Percentiles rank a stretch among this genome's conserved stretches.
Conservation (phyloP, 2,888 invertebrate genomes). For the Dorcus parallelipipedus region DNA sequence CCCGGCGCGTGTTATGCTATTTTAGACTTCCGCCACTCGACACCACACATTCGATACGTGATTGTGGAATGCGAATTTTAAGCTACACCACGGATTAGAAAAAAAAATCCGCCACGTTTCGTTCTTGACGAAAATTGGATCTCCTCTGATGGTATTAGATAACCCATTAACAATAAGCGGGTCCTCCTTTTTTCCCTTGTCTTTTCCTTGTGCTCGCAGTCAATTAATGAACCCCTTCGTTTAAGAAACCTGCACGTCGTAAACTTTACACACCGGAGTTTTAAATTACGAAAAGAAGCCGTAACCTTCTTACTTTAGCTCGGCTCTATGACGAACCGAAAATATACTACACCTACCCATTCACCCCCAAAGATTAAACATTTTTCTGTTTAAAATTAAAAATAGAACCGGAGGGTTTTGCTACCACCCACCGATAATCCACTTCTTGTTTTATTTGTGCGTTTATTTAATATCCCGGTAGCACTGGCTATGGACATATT, state of each 20-base stretch:
- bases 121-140: too few species aligned
- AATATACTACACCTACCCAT: slow-evolving; percentile 6
- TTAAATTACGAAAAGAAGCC: slow-evolving; percentile 25
- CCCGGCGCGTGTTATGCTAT: slow-evolving; percentile 32
- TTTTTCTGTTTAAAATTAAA: too few species aligned
- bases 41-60: slow-evolving; percentile 29
- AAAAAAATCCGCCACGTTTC: too few species aligned
- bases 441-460: too few species aligned
- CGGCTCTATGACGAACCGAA: slow-evolving; percentile 19
- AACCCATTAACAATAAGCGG: too few species aligned
- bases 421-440: too few species aligned
- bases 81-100: neutral
- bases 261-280: slow-evolving; percentile 21
- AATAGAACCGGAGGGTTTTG: too few species aligned
- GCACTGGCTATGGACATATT: too few species aligned
- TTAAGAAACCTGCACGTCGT: slow-evolving; percentile 24
- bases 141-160: too few species aligned
- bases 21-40: slow-evolving; percentile 38
- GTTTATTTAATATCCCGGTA: too few species aligned
- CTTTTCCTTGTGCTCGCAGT: neutral
- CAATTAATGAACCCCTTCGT: slow-evolving; percentile 8
- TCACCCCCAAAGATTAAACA: too few species aligned
- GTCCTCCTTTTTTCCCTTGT: too few species aligned
- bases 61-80: slow-evolving; percentile 17
- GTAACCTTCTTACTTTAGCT: slow-evolving; percentile 19